Conservation (phyloP, 2,888 invertebrate genomes). For the Rambutsinella grinnellia region DNA sequence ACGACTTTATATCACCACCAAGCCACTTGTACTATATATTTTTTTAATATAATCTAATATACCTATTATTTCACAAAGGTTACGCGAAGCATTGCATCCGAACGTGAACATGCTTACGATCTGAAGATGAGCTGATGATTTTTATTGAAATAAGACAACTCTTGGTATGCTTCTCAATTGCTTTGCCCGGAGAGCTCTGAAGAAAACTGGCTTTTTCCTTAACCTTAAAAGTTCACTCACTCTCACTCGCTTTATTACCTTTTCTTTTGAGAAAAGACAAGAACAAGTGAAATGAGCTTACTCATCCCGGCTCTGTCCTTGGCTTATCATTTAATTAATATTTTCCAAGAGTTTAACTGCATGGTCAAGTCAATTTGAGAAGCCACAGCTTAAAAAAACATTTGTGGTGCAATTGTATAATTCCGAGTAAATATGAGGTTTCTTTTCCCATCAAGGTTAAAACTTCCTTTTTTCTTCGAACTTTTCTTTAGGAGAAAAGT, state of each 20-base stretch:
- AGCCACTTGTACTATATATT: background rate
- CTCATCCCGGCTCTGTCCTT: background rate
- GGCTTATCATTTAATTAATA: background rate
- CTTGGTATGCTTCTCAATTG: conserved; percentile 6
- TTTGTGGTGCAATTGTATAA: background rate
- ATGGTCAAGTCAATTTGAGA: background rate
- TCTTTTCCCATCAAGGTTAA: background rate
- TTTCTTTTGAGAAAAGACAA: background rate
- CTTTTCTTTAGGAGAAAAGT: no score
- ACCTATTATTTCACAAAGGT: background rate
- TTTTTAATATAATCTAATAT: background rate
- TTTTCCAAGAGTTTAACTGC: background rate
- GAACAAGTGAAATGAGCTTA: no score
- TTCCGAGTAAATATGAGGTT: background rate
- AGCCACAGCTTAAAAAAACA: background rate
- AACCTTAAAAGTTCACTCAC: conserved; percentile 52
- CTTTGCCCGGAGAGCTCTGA: background rate
- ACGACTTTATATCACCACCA: background rate
- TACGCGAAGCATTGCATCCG: background rate
- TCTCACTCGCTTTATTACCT: conserved; percentile 2
- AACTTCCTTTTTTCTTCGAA: conserved; percentile 10
- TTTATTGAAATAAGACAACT: conserved; percentile 23
- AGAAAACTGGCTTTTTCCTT: conserved; percentile 34
- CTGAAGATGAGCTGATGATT: conserved; percentile 9
- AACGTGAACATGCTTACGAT: conserved; percentile 3